These are phyloP conservation scores for Goniozus legneri DNA, from an alignment of 1,140 invertebrate genomes.

Conservation along the genomic window DNA sequence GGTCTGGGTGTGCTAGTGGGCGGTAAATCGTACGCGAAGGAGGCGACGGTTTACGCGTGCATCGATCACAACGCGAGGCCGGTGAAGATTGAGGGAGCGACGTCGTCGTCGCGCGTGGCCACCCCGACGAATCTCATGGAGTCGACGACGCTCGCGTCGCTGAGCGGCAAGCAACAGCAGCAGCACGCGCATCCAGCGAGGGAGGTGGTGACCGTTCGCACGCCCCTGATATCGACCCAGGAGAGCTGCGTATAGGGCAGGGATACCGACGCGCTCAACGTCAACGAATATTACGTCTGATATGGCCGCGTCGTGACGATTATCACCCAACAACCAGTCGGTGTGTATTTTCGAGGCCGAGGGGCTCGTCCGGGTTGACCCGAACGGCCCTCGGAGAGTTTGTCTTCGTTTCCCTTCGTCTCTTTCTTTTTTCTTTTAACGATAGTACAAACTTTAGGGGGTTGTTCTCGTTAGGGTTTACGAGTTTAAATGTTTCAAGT, in stretches of 20 bases:
- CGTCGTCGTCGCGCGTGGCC: constrained; percentile 29
- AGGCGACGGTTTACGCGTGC: constrained; percentile 66
- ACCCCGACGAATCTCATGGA: constrained; percentile 30
- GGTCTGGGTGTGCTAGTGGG: constrained; percentile 40
- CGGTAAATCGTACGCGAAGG: constrained; percentile 45
- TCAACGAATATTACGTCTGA: constrained; percentile 56
- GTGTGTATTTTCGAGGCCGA: too few relatives aligned
- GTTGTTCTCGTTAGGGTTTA: too few relatives aligned
- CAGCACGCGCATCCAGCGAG: constrained; percentile 54
- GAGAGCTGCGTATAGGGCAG: constrained; percentile 77
- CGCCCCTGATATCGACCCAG: constrained; percentile 76
- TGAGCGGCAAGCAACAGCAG: constrained; percentile 37
- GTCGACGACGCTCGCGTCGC: constrained; percentile 4
- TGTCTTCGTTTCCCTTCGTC: too few relatives aligned
- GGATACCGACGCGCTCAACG: constrained; percentile 51
- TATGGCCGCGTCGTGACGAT: constrained; percentile 39
- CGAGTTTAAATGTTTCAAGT: too few relatives aligned
- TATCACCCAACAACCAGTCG: too few relatives aligned
- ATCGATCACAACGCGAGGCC: constrained; percentile 61
- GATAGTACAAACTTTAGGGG: too few relatives aligned
- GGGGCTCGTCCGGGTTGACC: too few relatives aligned
- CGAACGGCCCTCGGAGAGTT: too few relatives aligned
- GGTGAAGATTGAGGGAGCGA: constrained; percentile 41
- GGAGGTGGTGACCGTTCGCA: constrained; percentile 79
- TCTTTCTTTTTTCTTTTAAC: too few relatives aligned